Conservation (phyloP, 2,113 vertebrate species). For the Rhipidura dahli region DNA sequence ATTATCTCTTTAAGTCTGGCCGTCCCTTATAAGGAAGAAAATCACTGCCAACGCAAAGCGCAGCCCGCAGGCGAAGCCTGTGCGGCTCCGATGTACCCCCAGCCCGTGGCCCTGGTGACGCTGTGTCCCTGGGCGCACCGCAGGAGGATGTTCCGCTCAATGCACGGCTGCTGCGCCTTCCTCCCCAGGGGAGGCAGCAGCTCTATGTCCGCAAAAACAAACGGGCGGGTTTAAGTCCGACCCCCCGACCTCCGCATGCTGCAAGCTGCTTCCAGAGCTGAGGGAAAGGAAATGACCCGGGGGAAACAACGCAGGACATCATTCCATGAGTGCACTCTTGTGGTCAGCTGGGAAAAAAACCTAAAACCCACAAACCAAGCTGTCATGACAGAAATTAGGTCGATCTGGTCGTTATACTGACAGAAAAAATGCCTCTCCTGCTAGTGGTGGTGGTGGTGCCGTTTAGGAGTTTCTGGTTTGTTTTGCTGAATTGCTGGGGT, state of each 20-base stretch:
- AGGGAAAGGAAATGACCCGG: conserved; percentile 26
- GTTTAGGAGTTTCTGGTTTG: conserved; percentile 2
- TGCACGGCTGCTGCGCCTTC: neutral
- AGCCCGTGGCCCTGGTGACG: neutral
- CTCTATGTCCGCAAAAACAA: neutral
- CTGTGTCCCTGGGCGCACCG: rapidly evolving
- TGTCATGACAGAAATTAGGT: neutral
- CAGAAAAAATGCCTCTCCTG: conserved; percentile 17
- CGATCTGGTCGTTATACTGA: neutral
- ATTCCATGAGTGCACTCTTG: neutral
- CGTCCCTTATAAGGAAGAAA: conserved; percentile 39
- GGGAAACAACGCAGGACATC: neutral
- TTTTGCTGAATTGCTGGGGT: neutral
- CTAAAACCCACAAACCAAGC: neutral
- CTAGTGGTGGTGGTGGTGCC: neutral
- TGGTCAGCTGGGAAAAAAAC: neutral
- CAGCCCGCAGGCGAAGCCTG: neutral
- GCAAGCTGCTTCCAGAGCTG: conserved; percentile 13
- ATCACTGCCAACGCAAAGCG: neutral
- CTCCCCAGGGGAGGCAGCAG: neutral
- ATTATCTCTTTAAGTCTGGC: neutral
- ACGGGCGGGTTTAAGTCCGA: neutral
- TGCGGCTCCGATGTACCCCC: neutral
- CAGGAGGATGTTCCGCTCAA: neutral
- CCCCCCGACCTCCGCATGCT: neutral